Conservation (phyloP, 2,888 invertebrate genomes). For the Eledone cirrhosa region DNA sequence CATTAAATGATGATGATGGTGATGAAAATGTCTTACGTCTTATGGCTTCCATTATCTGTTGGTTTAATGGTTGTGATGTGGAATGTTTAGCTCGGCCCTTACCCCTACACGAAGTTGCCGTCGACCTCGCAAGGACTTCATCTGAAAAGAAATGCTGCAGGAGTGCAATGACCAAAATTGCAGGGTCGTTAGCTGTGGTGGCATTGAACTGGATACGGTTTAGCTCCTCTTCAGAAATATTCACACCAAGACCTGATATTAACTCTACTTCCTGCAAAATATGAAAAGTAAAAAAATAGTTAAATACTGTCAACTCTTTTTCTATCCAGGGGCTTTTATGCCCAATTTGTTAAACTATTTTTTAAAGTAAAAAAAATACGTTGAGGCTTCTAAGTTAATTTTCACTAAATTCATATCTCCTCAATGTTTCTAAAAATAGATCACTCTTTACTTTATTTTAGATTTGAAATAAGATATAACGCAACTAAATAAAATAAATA, state of each 20-base stretch:
- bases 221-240: neutral
- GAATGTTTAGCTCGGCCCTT: slow-evolving; percentile 24
- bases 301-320: no score
- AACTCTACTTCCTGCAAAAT: slow-evolving; percentile 3
- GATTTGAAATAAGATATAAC: no score
- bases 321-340: no score
- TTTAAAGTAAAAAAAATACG: no score
- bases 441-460: no score
- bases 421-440: no score
- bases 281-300: neutral
- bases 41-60: slow-evolving; percentile 24
- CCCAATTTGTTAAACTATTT: no score
- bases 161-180: slow-evolving; percentile 13
- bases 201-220: neutral
- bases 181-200: slow-evolving; percentile 12
- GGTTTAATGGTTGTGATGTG: slow-evolving; percentile 14
- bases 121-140: slow-evolving; percentile 16
- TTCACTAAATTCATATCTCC: no score
- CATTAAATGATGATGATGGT: no score
- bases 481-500: no score
- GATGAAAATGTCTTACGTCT: neutral
- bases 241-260: slow-evolving; percentile 11
- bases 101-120: slow-evolving; percentile 16
- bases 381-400: no score
- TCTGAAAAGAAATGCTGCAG: slow-evolving; percentile 21